Evolutionary conservation across 2,797 vertebrate genomes (phyloP).

Genomic region (Otus scops): DNA sequence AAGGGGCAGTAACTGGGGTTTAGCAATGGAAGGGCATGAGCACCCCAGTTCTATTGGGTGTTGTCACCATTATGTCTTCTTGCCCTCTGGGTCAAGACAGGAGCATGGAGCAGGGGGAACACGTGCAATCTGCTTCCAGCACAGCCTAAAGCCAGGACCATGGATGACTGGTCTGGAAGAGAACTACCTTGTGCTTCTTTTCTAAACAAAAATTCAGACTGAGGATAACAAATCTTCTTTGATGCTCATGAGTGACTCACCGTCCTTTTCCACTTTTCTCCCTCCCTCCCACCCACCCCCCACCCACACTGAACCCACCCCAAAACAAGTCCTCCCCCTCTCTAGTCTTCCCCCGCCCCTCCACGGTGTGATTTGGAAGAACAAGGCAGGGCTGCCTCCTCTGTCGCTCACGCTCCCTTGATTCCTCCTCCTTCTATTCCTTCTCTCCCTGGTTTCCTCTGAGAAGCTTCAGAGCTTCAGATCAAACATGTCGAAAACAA

Average conservation of each 20-base stretch:
- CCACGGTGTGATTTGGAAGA: slow-evolving; percentile 27
- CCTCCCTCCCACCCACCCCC: not conserved
- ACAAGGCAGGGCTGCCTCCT: slow-evolving; percentile 41
- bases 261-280: not conserved
- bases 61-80: slow-evolving; percentile 65
- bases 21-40: slow-evolving; percentile 43
- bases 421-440: slow-evolving; percentile 34
- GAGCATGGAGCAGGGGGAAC: not conserved
- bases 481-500: slow-evolving; percentile 60
- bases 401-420: not conserved
- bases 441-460: not conserved
- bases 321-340: not conserved
- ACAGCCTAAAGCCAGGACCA: not conserved
- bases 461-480: slow-evolving; percentile 60
- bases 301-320: not conserved
- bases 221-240: not conserved
- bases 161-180: not conserved
- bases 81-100: not conserved
- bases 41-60: slow-evolving; percentile 65
- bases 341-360: not conserved
- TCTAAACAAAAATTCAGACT: slow-evolving; percentile 26
- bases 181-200: slow-evolving; percentile 58
- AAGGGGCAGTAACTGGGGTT: not conserved
- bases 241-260: not conserved
- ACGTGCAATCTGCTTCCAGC: not conserved